Evolutionary conservation across 2,113 vertebrate species (phyloP).

Genomic region (Calyptommatus sinebrachiatus): DNA sequence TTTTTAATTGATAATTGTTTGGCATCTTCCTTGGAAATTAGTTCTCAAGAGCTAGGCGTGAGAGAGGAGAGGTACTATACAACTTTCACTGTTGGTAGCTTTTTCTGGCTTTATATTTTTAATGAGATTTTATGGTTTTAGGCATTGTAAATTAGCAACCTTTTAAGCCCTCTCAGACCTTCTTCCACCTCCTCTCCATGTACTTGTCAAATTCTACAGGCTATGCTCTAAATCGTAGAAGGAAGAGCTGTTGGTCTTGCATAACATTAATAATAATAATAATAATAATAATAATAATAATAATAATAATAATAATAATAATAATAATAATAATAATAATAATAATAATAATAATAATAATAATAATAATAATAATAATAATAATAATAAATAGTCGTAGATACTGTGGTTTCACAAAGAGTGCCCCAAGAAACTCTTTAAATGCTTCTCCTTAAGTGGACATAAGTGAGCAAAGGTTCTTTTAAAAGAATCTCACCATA

Average conservation of each 20-base stretch:
- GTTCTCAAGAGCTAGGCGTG: neutral
- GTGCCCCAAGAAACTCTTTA: conserved; percentile 36
- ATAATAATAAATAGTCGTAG: conserved; percentile 41
- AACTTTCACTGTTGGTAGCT: conserved; percentile 39
- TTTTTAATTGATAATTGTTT: conserved; percentile 44
- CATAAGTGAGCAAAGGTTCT: conserved; percentile 13
- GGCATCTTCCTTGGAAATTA: conserved; percentile 30
- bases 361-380: conserved; percentile 38
- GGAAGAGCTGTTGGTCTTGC: conserved; percentile 59
- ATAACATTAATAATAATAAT: conserved; percentile 40
- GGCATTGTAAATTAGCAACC: conserved; percentile 64
- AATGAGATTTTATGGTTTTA: conserved; percentile 57
- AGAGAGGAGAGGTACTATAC: conserved; percentile 38
- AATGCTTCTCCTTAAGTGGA: conserved; percentile 52
- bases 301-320: conserved; percentile 43
- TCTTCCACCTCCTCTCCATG: conserved; percentile 55
- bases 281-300: conserved; percentile 41
- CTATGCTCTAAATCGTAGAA: conserved; percentile 68
- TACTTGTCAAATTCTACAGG: conserved; percentile 70
- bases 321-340: conserved; percentile 36
- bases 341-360: conserved; percentile 36
- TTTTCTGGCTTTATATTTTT: conserved; percentile 57
- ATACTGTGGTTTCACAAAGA: conserved; percentile 45
- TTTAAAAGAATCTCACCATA: neutral
- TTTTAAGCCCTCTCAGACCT: conserved; percentile 60